Percentiles rank a stretch among this genome's conserved stretches.
Conservation (phyloP, 2,888 invertebrate species). For the Lymantria monacha region DNA sequence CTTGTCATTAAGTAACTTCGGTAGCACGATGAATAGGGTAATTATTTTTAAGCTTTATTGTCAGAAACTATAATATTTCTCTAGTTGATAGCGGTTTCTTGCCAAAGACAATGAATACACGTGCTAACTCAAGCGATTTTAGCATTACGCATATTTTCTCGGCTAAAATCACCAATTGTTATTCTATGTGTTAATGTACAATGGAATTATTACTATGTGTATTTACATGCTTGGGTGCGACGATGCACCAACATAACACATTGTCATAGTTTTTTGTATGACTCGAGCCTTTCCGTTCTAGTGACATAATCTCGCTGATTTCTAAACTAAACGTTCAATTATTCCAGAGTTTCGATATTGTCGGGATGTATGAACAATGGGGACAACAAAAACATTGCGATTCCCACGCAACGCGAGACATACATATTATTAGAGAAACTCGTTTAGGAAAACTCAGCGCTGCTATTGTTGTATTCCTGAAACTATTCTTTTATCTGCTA, state of each 20-base stretch:
- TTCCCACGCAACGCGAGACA: constrained; percentile 48
- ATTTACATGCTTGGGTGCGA: neutral
- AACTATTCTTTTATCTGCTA: constrained; percentile 19
- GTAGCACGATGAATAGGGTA: too few species aligned
- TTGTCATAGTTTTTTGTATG: neutral
- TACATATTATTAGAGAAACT: constrained; percentile 46
- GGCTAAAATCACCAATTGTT: neutral
- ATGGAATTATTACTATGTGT: neutral
- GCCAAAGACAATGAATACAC: too few species aligned
- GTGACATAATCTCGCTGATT: constrained; percentile 15
- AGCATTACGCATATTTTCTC: too few species aligned
- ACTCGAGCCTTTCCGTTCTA: neutral
- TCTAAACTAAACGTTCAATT: constrained; percentile 18
- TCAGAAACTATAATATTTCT: too few species aligned
- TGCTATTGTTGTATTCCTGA: constrained; percentile 41
- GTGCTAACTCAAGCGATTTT: too few species aligned
- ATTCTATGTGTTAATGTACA: neutral
- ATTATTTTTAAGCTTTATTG: too few species aligned
- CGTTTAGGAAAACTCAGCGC: constrained; percentile 42
- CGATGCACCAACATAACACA: neutral
- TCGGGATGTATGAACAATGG: constrained; percentile 19
- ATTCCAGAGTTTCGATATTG: constrained; percentile 25
- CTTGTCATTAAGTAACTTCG: too few species aligned
- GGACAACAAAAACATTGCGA: constrained; percentile 29
- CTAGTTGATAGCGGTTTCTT: too few species aligned